These are phyloP conservation scores for Phocides pigmalion DNA, from an alignment of 1,140 invertebrate species.

Conservation along the genomic window DNA sequence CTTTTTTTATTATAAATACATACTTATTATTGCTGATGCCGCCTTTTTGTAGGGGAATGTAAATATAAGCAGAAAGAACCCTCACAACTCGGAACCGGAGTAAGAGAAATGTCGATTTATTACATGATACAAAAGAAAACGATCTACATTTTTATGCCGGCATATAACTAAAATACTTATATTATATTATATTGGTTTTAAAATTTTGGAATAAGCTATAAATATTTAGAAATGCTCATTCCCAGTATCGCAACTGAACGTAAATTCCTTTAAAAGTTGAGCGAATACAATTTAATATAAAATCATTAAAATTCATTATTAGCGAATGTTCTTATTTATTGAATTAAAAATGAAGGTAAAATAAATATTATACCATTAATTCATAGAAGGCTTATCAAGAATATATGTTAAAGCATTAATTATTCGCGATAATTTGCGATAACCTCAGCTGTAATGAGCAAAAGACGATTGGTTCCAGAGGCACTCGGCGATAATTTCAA, in stretches of 20 bases:
- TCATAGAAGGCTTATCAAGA: not conserved
- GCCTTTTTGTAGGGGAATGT: slow-evolving; percentile 48
- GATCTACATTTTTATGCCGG: too few relatives aligned
- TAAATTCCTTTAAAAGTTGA: too few relatives aligned
- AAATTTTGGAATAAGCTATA: too few relatives aligned
- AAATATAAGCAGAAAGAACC: slow-evolving; percentile 45
- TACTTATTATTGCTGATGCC: slow-evolving; percentile 63
- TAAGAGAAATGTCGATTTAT: not conserved
- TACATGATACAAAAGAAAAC: not conserved
- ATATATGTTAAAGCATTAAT: slow-evolving; percentile 44
- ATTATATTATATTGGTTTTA: too few relatives aligned
- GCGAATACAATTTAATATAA: too few relatives aligned
- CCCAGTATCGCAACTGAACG: too few relatives aligned
- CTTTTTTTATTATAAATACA: slow-evolving; percentile 63
- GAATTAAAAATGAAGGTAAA: not conserved
- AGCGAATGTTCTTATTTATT: too few relatives aligned
- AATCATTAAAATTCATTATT: not conserved
- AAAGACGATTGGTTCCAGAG: slow-evolving; percentile 61
- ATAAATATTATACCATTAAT: not conserved
- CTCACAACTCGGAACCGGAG: slow-evolving; percentile 1
- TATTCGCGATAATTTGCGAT: slow-evolving; percentile 67
- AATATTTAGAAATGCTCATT: too few relatives aligned
- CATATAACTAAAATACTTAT: too few relatives aligned
- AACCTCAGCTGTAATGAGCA: slow-evolving; percentile 61
- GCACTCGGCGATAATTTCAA: slow-evolving; percentile 55